These are phyloP conservation scores for Drosophila pseudotalamancana DNA, from an alignment of 2,888 invertebrate genomes.

Conservation along the genomic window DNA sequence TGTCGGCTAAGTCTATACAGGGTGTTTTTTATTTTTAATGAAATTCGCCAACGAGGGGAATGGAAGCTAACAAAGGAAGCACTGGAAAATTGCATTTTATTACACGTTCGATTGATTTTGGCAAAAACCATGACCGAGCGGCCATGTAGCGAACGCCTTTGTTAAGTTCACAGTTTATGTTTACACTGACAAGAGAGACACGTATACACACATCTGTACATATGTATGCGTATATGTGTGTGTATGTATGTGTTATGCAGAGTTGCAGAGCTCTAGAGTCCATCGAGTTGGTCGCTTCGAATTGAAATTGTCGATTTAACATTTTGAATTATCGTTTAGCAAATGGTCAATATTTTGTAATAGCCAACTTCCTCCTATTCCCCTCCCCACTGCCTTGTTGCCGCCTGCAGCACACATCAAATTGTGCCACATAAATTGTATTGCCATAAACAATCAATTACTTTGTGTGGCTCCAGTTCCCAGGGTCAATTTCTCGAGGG, in stretches of 20 bases:
- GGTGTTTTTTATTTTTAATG: slow-evolving; percentile 39
- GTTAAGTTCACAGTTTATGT: slow-evolving; percentile 69
- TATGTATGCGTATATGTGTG: slow-evolving; percentile 7
- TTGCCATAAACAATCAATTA: slow-evolving; percentile 80
- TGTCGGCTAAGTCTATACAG: slow-evolving; percentile 36
- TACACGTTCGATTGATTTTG: slow-evolving; percentile 76
- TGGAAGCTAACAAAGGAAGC: slow-evolving; percentile 17
- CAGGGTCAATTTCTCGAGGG: slow-evolving; percentile 31
- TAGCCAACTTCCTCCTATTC: neutral
- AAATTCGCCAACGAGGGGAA: slow-evolving; percentile 32
- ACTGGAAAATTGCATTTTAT: slow-evolving; percentile 74
- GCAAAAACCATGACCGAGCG: slow-evolving; percentile 15
- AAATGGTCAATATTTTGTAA: slow-evolving; percentile 73
- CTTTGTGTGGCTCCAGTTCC: slow-evolving; percentile 59
- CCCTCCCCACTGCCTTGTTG: neutral
- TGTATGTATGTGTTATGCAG: slow-evolving; percentile 27
- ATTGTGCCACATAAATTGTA: slow-evolving; percentile 71
- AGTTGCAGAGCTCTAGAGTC: slow-evolving; percentile 30
- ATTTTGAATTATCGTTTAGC: slow-evolving; percentile 79
- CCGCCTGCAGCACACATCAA: slow-evolving; percentile 43
- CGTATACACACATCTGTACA: slow-evolving; percentile 13
- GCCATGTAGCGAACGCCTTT: slow-evolving; percentile 37
- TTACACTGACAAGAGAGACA: slow-evolving; percentile 53
- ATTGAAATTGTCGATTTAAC: slow-evolving; percentile 79
- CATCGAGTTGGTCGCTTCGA: slow-evolving; percentile 46